Evolutionary conservation across 2,797 vertebrate species (phyloP).

Genomic region (Neosilurus mollespiculum): DNA sequence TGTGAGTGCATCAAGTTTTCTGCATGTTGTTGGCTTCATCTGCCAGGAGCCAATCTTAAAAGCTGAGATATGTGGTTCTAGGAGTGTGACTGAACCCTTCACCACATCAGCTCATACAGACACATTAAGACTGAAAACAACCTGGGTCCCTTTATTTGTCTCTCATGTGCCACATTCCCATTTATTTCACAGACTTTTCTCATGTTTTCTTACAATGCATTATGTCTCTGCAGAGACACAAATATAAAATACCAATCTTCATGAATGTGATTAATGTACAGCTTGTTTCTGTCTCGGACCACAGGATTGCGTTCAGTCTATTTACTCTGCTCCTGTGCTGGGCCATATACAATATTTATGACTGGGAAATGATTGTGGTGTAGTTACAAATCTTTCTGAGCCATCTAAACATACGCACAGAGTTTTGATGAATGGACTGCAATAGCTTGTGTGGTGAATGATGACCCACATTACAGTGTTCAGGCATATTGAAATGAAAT

Average conservation of each 20-base stretch:
- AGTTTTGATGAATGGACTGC: constrained; percentile 18
- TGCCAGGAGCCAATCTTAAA: not conserved
- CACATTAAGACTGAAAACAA: constrained; percentile 25
- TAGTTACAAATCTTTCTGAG: constrained; percentile 28
- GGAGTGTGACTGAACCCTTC: constrained; percentile 10
- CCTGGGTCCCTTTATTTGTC: constrained; percentile 18
- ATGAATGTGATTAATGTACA: constrained; percentile 39
- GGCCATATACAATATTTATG: constrained; percentile 30
- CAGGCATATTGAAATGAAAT: constrained; percentile 56
- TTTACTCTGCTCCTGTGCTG: constrained; percentile 2
- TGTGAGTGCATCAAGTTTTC: constrained; percentile 17
- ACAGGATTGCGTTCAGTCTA: constrained; percentile 17
- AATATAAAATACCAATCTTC: constrained; percentile 35
- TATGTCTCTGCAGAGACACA: constrained; percentile 35
- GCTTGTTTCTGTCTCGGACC: constrained; percentile 33
- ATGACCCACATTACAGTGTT: constrained; percentile 26
- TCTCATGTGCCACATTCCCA: constrained; percentile 17
- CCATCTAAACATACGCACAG: constrained; percentile 13
- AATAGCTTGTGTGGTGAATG: constrained; percentile 2
- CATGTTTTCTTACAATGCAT: constrained; percentile 14
- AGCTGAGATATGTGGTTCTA: constrained; percentile 8
- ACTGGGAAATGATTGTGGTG: constrained; percentile 30
- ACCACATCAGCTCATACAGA: constrained; percentile 23
- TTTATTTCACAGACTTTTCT: constrained; percentile 36
- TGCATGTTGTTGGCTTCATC: not conserved